A percentile compares a stretch with the other conserved stretches of the same genome.
Conservation (phyloP, 1,140 invertebrate genomes). For the Agrypnia vestita region DNA sequence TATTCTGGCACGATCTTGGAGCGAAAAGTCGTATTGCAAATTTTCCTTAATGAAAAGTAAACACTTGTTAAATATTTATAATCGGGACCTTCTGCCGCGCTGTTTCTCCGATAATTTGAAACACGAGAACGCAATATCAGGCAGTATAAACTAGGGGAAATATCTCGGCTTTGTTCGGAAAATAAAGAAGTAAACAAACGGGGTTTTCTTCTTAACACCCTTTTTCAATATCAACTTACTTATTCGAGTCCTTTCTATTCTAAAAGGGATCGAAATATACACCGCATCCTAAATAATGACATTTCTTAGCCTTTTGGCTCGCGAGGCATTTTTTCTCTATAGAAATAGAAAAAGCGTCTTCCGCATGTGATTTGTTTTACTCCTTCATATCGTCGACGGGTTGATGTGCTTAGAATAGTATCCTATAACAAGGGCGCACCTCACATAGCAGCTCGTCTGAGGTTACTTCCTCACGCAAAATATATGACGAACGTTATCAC, state of each 20-base stretch:
- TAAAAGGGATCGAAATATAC: slow-evolving; percentile 15
- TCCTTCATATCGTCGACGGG: too few species aligned
- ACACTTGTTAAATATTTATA: slow-evolving; percentile 36
- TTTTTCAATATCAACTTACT: slow-evolving; percentile 29
- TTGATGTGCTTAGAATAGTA: too few species aligned
- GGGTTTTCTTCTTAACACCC: slow-evolving; percentile 2
- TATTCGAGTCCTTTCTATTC: background rate
- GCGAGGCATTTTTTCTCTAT: slow-evolving; percentile 6
- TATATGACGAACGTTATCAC: too few species aligned
- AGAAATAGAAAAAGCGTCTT: background rate
- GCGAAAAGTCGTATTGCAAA: slow-evolving; percentile 20
- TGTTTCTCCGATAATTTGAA: slow-evolving; percentile 40
- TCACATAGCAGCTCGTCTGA: too few species aligned
- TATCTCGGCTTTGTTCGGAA: slow-evolving; percentile 18
- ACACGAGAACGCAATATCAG: slow-evolving; percentile 34
- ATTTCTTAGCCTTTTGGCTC: slow-evolving; percentile 5
- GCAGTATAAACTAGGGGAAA: slow-evolving; percentile 6
- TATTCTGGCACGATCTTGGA: slow-evolving; percentile 6
- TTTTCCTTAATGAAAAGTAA: slow-evolving; percentile 32
- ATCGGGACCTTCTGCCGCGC: slow-evolving; percentile 21
- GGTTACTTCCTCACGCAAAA: too few species aligned
- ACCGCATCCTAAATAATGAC: slow-evolving; percentile 25
- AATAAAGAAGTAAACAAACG: slow-evolving; percentile 1
- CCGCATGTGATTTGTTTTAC: too few species aligned
- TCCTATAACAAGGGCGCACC: too few species aligned